Evolutionary conservation across 2,888 invertebrate species (phyloP).

Genomic region (Lingula anatina): DNA sequence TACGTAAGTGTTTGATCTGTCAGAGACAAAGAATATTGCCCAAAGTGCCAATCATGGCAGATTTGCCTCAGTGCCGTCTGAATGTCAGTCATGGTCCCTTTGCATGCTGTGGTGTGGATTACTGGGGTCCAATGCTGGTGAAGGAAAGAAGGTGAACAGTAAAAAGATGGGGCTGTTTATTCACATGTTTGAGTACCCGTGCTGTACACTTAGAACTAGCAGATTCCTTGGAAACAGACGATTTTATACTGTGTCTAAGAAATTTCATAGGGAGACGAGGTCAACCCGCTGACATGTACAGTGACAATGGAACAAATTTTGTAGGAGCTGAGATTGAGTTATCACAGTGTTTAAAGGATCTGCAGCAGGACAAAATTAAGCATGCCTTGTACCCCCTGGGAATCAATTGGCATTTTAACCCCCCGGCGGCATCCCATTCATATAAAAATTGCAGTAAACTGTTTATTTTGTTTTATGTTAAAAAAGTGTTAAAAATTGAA

Average conservation of each 20-base stretch:
- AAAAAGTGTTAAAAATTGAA: too few relatives aligned
- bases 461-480: too few relatives aligned
- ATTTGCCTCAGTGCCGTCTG: constrained; percentile 2
- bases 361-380: constrained; percentile 6
- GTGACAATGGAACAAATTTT: constrained; percentile 18
- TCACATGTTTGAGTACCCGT: constrained; percentile 4
- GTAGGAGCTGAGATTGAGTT: constrained; percentile 12
- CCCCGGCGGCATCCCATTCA: constrained; percentile 36
- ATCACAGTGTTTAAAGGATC: constrained; percentile 3
- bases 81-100: not conserved
- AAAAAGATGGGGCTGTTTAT: constrained; percentile 6
- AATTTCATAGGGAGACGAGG: constrained; percentile 7
- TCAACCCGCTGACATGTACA: constrained; percentile 6
- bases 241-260: constrained; percentile 1
- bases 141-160: not conserved
- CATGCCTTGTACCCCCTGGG: constrained; percentile 10
- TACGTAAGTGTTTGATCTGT: not conserved
- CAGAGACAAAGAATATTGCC: not conserved
- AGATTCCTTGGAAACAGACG: constrained; percentile 2
- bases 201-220: constrained; percentile 7
- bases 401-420: constrained; percentile 41
- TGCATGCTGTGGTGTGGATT: constrained; percentile 4
- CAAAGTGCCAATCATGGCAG: constrained; percentile 1
- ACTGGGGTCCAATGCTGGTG: constrained; percentile 4
- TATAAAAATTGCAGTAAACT: constrained; percentile 43